These are phyloP conservation scores for Phymatocera aterrima DNA, from an alignment of 2,888 invertebrate species.

Conservation along the genomic window DNA sequence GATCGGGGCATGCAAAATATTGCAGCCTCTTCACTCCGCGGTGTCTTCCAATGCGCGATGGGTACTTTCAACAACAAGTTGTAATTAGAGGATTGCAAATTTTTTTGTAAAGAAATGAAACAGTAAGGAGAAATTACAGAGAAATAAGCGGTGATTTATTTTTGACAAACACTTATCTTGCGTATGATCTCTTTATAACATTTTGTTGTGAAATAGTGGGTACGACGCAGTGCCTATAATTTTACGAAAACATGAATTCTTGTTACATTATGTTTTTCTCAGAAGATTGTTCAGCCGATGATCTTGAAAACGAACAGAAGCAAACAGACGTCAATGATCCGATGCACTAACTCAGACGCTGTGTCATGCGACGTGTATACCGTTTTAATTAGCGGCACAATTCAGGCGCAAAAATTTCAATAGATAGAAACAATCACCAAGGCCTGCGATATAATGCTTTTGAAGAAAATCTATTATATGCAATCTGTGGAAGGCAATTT, in stretches of 20 bases:
- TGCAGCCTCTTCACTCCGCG: neutral
- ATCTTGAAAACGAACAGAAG: neutral
- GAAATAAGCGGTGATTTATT: neutral
- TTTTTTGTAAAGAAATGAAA: neutral
- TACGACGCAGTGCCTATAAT: too few species aligned
- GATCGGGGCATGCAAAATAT: neutral
- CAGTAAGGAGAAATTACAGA: neutral
- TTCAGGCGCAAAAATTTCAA: neutral
- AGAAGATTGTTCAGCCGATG: neutral
- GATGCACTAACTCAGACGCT: neutral
- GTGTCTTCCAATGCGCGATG: neutral
- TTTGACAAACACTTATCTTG: neutral
- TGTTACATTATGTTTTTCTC: neutral
- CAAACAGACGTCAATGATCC: neutral
- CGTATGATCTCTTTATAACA: neutral
- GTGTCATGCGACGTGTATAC: neutral
- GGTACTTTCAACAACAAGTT: too few species aligned
- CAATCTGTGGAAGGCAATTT: neutral
- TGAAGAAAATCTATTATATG: neutral
- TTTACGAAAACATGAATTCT: neutral
- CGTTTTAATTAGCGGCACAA: neutral
- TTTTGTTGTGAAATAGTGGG: neutral
- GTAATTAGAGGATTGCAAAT: too few species aligned
- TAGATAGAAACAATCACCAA: neutral
- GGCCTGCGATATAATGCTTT: neutral